These are phyloP conservation scores for Callinectes sapidus DNA, from an alignment of 2,888 invertebrate genomes.

Conservation along the genomic window DNA sequence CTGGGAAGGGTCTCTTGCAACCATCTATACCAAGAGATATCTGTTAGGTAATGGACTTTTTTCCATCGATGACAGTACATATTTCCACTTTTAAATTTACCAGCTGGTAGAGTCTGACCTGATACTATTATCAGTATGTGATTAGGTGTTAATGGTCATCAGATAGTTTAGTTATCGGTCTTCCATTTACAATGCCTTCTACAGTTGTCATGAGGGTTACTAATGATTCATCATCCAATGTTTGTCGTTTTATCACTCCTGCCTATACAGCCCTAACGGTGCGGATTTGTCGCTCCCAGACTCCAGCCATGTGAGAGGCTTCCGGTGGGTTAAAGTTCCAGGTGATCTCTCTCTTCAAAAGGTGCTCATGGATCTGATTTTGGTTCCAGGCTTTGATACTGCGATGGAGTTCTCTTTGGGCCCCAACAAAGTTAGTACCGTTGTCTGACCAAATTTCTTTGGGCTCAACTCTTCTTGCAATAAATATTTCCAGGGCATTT, in stretches of 20 bases:
- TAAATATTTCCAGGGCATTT: conserved; percentile 37
- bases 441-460: conserved; percentile 38
- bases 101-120: conserved; percentile 42
- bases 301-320: conserved; percentile 55
- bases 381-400: conserved; percentile 18
- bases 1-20: conserved; percentile 37
- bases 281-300: conserved; percentile 53
- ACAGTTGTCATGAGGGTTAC: conserved; percentile 37
- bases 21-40: conserved; percentile 50
- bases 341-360: neutral
- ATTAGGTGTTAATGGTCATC: conserved; percentile 40
- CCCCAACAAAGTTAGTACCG: conserved; percentile 25
- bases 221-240: conserved; percentile 39
- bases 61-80: conserved; percentile 38
- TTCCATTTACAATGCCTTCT: conserved; percentile 40
- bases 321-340: conserved; percentile 48
- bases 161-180: conserved; percentile 38
- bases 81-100: neutral
- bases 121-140: conserved; percentile 40
- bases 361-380: conserved; percentile 29
- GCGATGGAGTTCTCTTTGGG: neutral
- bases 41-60: conserved; percentile 43
- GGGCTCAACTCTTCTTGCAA: too few species aligned
- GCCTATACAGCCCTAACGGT: conserved; percentile 42
- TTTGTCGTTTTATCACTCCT: conserved; percentile 34